Conservation (phyloP, 1,140 invertebrate genomes). For the Dryas iulia region DNA sequence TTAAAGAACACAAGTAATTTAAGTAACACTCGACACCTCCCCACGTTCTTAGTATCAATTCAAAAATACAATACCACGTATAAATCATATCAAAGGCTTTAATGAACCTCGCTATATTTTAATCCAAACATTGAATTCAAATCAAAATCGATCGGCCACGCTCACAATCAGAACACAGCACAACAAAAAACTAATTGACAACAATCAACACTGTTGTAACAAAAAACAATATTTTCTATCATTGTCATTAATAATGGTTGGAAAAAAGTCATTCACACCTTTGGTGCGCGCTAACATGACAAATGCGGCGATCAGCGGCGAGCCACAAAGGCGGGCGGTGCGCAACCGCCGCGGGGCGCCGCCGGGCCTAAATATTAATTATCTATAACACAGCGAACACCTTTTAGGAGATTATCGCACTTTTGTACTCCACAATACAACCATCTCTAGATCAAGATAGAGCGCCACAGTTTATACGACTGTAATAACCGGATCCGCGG, state of each 20-base stretch:
- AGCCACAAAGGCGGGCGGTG: constrained; percentile 57
- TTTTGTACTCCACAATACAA: constrained; percentile 59
- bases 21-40: background rate
- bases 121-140: constrained; percentile 74
- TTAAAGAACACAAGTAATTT: background rate
- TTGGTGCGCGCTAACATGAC: constrained; percentile 75
- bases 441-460: constrained; percentile 64
- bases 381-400: constrained; percentile 72
- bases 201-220: constrained; percentile 74
- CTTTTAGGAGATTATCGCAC: constrained; percentile 78
- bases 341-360: constrained; percentile 64
- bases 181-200: constrained; percentile 78
- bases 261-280: constrained; percentile 79
- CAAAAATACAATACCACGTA: constrained; percentile 37
- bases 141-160: constrained; percentile 68
- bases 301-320: constrained; percentile 63
- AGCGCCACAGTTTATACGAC: constrained; percentile 41
- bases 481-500: constrained; percentile 28
- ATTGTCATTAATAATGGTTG: constrained; percentile 78
- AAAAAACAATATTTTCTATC: constrained; percentile 79
- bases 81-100: constrained; percentile 61
- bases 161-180: constrained; percentile 58
- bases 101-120: constrained; percentile 67
- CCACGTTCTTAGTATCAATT: background rate
- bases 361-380: constrained; percentile 73